phyloP scores from a whole-genome alignment of 1,140 invertebrate species.

The Samia ricini region DNA sequence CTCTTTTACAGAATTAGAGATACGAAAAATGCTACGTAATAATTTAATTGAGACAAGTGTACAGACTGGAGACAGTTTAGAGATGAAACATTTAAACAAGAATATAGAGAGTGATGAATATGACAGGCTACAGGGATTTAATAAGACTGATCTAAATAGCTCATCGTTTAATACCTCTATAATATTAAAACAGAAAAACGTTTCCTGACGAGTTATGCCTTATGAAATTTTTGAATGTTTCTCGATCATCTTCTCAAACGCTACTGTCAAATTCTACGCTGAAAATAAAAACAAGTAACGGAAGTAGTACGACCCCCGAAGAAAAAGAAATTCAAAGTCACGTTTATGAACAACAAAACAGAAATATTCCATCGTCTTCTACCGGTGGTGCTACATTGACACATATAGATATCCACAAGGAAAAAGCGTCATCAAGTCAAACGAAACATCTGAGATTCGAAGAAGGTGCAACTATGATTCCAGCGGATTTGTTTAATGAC shows the following conservation, averaged over 20 bases:
- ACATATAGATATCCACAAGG: background rate
- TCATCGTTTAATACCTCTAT: background rate
- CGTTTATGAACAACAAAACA: constrained; percentile 28
- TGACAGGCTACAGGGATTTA: background rate
- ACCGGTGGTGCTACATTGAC: background rate
- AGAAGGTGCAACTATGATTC: constrained; percentile 38
- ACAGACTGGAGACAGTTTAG: constrained; percentile 55
- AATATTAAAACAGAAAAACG: background rate
- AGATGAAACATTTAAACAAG: constrained; percentile 22
- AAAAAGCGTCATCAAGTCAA: background rate
- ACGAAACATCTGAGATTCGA: constrained; percentile 53
- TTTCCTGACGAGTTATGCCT: constrained; percentile 25
- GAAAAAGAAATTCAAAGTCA: constrained; percentile 48
- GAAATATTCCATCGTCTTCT: background rate
- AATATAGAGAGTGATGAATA: background rate
- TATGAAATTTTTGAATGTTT: constrained; percentile 29
- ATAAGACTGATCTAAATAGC: constrained; percentile 3
- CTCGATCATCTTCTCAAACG: constrained; percentile 16
- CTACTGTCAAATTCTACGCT: background rate
- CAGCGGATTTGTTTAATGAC: constrained; percentile 9
- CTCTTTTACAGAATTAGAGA: constrained; percentile 50
- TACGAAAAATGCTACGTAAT: constrained; percentile 29
- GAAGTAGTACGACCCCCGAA: constrained; percentile 14
- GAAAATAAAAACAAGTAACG: background rate
- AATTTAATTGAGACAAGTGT: constrained; percentile 30